These are phyloP conservation scores for Tricholaema leucomelas DNA, from an alignment of 2,113 vertebrate species.

Conservation along the genomic window DNA sequence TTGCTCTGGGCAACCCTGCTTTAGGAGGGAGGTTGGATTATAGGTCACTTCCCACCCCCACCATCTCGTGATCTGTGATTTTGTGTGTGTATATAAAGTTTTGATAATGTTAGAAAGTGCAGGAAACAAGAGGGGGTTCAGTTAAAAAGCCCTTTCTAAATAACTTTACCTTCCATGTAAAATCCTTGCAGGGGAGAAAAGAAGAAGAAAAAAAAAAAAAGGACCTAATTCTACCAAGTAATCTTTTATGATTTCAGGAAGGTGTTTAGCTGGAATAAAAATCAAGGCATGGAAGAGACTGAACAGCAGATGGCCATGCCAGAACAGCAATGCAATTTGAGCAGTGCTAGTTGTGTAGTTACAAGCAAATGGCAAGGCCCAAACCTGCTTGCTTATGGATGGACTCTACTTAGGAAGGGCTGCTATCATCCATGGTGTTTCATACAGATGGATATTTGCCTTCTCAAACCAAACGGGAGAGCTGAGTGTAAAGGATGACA, in stretches of 20 bases:
- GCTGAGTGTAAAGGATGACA: neutral
- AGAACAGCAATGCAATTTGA: neutral
- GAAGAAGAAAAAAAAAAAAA: too few species aligned
- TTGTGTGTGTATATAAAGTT: neutral
- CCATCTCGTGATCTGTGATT: neutral
- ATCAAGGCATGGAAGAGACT: neutral
- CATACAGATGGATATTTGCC: neutral
- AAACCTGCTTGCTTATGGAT: neutral
- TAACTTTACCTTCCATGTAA: neutral
- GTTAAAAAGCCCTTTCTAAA: neutral
- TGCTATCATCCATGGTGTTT: neutral
- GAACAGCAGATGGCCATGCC: neutral
- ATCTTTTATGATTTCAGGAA: neutral
- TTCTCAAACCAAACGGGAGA: neutral
- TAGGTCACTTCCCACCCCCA: too few species aligned
- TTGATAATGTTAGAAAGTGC: fast-evolving
- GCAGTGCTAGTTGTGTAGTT: neutral
- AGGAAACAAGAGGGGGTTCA: neutral
- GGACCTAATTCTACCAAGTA: neutral
- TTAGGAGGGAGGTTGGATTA: too few species aligned
- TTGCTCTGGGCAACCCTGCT: too few species aligned
- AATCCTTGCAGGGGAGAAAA: neutral
- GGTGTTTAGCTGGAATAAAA: neutral
- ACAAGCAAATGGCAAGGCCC: neutral
- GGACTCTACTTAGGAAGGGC: too few species aligned